Evolutionary conservation across 1,140 invertebrate genomes (phyloP).

Genomic region (Macrotrachela quadricornifera): DNA sequence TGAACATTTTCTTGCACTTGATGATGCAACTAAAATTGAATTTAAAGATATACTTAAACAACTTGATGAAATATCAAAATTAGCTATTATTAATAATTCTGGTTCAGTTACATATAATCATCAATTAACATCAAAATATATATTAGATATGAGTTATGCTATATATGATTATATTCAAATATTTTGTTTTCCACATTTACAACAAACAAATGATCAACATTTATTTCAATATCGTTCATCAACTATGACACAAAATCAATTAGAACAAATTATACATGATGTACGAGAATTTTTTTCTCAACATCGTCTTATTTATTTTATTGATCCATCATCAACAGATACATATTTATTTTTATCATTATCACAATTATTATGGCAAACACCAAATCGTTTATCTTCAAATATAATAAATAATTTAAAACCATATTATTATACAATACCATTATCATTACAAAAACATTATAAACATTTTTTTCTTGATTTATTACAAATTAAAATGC

Average conservation of each 20-base stretch:
- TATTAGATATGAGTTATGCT: slow-evolving; percentile 4
- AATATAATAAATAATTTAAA: neutral
- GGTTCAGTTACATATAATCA: too few relatives aligned
- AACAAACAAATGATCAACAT: too few relatives aligned
- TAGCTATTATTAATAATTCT: neutral
- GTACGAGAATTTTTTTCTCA: too few relatives aligned
- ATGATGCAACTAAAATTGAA: neutral
- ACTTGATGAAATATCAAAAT: neutral
- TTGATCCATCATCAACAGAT: too few relatives aligned
- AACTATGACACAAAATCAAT: too few relatives aligned
- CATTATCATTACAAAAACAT: neutral
- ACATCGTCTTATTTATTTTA: too few relatives aligned
- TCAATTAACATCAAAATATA: too few relatives aligned
- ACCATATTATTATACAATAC: slow-evolving; percentile 3
- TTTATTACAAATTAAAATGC: neutral
- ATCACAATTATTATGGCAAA: too few relatives aligned
- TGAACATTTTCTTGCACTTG: slow-evolving; percentile 4
- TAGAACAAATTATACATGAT: too few relatives aligned
- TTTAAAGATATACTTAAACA: slow-evolving; percentile 1
- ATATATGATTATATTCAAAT: slow-evolving; percentile 3
- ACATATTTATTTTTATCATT: too few relatives aligned
- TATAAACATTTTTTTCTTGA: neutral
- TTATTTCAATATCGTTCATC: too few relatives aligned
- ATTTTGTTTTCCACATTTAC: neutral
- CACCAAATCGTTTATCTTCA: too few relatives aligned